phyloP scores from a whole-genome alignment of 2,888 invertebrate genomes.

The Catocala sponsa region DNA sequence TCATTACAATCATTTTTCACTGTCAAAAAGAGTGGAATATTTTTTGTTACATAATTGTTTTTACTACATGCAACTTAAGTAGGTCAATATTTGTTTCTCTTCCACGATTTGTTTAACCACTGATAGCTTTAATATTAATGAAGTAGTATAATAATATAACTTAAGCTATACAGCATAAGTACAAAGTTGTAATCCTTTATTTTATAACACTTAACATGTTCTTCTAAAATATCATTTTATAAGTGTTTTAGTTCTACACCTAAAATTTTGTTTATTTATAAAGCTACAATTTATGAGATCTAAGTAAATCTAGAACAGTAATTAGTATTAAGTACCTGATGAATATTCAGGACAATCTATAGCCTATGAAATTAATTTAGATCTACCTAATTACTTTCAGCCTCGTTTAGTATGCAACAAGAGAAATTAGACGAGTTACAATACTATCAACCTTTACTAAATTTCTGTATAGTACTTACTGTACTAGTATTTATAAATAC shows the following conservation, averaged over 20 bases:
- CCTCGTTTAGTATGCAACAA: constrained; percentile 18
- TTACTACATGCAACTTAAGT: too few species aligned
- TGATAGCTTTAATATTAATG: too few species aligned
- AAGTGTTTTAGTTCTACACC: not conserved
- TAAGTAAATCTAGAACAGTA: constrained; percentile 13
- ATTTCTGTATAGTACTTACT: too few species aligned
- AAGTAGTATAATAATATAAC: too few species aligned
- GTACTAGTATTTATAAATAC: too few species aligned
- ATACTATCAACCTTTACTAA: not conserved
- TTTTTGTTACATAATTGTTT: too few species aligned
- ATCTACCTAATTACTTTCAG: constrained; percentile 18
- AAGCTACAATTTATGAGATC: too few species aligned
- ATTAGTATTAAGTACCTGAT: constrained; percentile 33
- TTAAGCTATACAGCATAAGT: constrained; percentile 15
- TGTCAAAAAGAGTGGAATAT: too few species aligned
- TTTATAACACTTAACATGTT: constrained; percentile 12
- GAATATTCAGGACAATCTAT: constrained; percentile 35
- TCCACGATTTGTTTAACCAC: too few species aligned
- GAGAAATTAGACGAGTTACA: constrained; percentile 14
- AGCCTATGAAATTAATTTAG: constrained; percentile 23
- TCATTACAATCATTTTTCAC: too few species aligned
- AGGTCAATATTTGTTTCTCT: too few species aligned
- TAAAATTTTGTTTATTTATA: too few species aligned
- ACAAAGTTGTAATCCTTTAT: constrained; percentile 6
- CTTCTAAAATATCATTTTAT: constrained; percentile 4